Conservation (phyloP, 2,797 vertebrate species). For the Tarsius wallacei region DNA sequence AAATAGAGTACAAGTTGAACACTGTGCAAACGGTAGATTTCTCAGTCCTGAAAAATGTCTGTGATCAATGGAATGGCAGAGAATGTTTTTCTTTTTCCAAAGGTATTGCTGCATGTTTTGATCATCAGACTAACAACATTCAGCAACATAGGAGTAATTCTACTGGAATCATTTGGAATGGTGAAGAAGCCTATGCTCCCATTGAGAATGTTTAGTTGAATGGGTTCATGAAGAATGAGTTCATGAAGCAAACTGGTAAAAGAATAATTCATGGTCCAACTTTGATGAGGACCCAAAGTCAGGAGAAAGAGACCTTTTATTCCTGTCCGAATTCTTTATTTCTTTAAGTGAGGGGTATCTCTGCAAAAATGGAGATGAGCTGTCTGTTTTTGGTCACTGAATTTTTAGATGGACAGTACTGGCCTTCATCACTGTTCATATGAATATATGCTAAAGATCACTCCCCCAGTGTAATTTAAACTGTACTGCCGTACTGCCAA, state of each 20-base stretch:
- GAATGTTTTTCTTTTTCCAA: neutral
- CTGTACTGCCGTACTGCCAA: constrained; percentile 20
- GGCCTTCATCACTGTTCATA: neutral
- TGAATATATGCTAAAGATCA: constrained; percentile 53
- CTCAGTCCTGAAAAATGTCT: neutral
- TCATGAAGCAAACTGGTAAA: neutral
- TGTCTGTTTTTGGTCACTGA: constrained; percentile 11
- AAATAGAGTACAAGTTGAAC: neutral
- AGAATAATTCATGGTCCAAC: neutral
- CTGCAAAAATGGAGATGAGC: neutral
- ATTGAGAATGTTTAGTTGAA: neutral
- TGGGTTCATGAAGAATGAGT: neutral
- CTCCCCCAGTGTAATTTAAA: neutral
- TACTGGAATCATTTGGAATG: neutral
- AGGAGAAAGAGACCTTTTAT: neutral
- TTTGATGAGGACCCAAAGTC: constrained; percentile 6
- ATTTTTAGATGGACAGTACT: neutral
- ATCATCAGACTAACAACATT: neutral
- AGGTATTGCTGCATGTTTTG: neutral
- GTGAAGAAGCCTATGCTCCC: neutral
- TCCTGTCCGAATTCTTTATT: neutral
- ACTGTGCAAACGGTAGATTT: neutral
- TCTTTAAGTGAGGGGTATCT: neutral
- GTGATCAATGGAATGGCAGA: neutral
- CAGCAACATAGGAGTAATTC: accelerated